phyloP scores from a whole-genome alignment of 1,140 invertebrate genomes.

The Kradibia gibbosae region DNA sequence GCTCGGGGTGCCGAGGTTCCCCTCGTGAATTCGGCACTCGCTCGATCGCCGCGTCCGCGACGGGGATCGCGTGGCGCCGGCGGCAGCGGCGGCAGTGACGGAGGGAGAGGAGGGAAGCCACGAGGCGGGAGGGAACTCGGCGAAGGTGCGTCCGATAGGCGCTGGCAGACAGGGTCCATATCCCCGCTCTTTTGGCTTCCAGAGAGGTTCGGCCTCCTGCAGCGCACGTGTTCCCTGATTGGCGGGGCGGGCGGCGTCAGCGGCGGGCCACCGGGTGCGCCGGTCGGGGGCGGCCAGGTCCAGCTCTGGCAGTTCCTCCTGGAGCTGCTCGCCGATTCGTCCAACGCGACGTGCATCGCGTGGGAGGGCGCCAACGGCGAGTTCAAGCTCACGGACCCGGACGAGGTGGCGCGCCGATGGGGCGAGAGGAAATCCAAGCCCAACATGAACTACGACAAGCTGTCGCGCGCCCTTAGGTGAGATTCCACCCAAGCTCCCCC shows the following conservation, averaged over 20 bases:
- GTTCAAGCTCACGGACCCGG: conserved; percentile 98
- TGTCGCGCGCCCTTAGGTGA: conserved; percentile 94
- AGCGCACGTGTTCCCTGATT: conserved; percentile 69
- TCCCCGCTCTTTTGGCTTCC: conserved; percentile 42
- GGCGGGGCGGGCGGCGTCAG: conserved; percentile 72
- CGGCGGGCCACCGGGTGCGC: conserved; percentile 68
- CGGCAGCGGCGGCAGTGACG: too few species aligned
- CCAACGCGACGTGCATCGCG: conserved; percentile 92
- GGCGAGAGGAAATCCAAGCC: conserved; percentile 98
- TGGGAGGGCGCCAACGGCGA: conserved; percentile 98
- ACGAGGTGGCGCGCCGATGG: conserved; percentile 97
- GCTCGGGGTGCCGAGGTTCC: too few species aligned
- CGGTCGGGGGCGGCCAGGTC: conserved; percentile 89
- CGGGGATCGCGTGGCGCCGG: background rate
- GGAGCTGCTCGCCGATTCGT: conserved; percentile 95
- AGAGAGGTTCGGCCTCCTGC: conserved; percentile 70
- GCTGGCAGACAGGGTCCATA: background rate
- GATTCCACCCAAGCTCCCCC: background rate
- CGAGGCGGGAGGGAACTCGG: background rate
- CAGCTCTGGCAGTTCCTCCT: conserved; percentile 99
- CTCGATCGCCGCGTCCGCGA: too few species aligned
- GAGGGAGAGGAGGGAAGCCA: background rate
- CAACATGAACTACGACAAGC: conserved; percentile 99
- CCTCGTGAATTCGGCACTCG: too few species aligned
- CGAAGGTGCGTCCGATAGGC: background rate